Evolutionary conservation across 1,140 invertebrate genomes (phyloP).

Genomic region (Euglossa dilemma): DNA sequence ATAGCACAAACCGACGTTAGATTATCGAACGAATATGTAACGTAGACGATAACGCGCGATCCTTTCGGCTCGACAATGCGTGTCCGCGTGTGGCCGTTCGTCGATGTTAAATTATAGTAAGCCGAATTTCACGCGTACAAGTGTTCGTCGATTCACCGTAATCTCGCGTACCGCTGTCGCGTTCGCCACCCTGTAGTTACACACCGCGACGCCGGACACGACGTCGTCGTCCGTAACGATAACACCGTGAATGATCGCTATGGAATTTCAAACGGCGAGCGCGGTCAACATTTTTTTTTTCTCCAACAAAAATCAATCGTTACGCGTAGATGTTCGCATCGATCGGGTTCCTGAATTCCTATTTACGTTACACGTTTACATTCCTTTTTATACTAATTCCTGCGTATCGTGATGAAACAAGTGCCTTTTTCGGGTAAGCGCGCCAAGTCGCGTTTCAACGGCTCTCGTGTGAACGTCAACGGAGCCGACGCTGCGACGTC

Average conservation of each 20-base stretch:
- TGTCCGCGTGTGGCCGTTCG: neutral
- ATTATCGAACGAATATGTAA: slow-evolving; percentile 51
- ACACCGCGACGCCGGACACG: too few species aligned
- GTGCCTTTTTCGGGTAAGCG: neutral
- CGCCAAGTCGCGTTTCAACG: neutral
- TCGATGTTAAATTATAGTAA: slow-evolving; percentile 19
- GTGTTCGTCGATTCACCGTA: slow-evolving; percentile 4
- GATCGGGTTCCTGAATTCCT: slow-evolving; percentile 15
- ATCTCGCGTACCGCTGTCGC: neutral
- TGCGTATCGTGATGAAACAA: slow-evolving; percentile 4
- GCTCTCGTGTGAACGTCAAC: neutral
- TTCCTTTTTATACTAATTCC: slow-evolving; percentile 22
- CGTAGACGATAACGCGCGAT: slow-evolving; percentile 26
- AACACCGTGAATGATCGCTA: neutral
- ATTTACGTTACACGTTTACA: slow-evolving; percentile 6
- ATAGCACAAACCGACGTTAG: slow-evolving; percentile 52
- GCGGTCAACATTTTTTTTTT: neutral
- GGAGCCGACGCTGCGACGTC: neutral
- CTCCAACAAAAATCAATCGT: neutral
- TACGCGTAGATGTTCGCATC: neutral
- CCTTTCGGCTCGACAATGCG: neutral
- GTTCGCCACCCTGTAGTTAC: neutral
- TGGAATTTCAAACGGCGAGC: neutral
- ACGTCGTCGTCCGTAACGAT: neutral
- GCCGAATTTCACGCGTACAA: slow-evolving; percentile 7